phyloP scores from a whole-genome alignment of 1,140 invertebrate genomes.

The Halictus rubicundus region DNA sequence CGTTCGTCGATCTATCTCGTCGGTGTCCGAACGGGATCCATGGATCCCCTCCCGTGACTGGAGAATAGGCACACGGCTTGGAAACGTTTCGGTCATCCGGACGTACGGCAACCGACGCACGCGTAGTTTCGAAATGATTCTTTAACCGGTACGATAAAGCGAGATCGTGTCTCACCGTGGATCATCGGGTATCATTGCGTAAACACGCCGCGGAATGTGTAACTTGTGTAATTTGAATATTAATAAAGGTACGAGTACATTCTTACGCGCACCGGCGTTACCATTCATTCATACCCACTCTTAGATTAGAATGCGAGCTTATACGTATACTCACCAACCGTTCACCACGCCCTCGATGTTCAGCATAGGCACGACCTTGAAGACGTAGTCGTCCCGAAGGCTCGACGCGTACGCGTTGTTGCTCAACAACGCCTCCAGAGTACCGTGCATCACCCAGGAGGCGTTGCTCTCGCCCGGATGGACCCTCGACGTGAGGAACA shows the following conservation, averaged over 20 bases:
- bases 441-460: slow-evolving; percentile 94
- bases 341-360: slow-evolving; percentile 94
- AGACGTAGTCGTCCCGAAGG: slow-evolving; percentile 88
- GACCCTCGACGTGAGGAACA: slow-evolving; percentile 90
- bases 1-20: not conserved
- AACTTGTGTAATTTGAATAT: slow-evolving; percentile 71
- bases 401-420: slow-evolving; percentile 81
- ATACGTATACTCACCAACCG: slow-evolving; percentile 94
- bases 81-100: slow-evolving; percentile 75
- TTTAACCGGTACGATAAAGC: slow-evolving; percentile 60
- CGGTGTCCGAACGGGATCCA: not conserved
- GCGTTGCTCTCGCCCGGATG: slow-evolving; percentile 95
- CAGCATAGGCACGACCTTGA: slow-evolving; percentile 94
- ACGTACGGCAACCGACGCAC: slow-evolving; percentile 62
- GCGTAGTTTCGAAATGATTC: slow-evolving; percentile 44
- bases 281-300: not conserved
- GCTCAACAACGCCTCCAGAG: slow-evolving; percentile 86
- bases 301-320: too few relatives aligned
- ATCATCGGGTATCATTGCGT: slow-evolving; percentile 64
- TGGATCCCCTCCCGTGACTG: not conserved
- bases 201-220: slow-evolving; percentile 71
- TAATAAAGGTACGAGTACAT: slow-evolving; percentile 74
- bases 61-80: not conserved
- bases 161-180: slow-evolving; percentile 58
- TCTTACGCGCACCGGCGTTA: slow-evolving; percentile 31